Percentiles rank a stretch among this genome's conserved stretches.
These are phyloP conservation scores for Rhodophaea formosa DNA, from an alignment of 2,888 invertebrate species.

Conservation along the genomic window DNA sequence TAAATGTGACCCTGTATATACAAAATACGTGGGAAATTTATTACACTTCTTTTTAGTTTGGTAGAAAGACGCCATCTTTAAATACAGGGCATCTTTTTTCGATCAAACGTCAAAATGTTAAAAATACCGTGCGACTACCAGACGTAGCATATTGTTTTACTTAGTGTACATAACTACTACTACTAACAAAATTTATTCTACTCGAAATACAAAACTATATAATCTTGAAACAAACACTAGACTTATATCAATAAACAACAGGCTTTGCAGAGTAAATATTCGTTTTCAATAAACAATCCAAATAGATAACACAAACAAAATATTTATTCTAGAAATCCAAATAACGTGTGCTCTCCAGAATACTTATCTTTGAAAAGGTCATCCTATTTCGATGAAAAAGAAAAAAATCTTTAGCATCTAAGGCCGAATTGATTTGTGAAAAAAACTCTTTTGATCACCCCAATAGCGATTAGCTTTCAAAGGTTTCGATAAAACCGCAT, in stretches of 20 bases:
- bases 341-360: not conserved
- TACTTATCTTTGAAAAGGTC: not conserved
- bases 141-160: no score
- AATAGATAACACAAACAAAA: not conserved
- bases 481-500: not conserved
- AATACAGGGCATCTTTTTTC: no score
- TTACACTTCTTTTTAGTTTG: no score
- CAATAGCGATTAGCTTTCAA: slow-evolving; percentile 1
- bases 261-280: not conserved
- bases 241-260: not conserved
- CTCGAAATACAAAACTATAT: not conserved
- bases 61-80: no score
- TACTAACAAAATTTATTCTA: no score
- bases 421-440: not conserved
- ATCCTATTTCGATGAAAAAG: not conserved
- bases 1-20: no score
- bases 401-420: not conserved
- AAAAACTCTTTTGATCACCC: not conserved
- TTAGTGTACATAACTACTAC: no score
- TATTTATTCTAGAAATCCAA: not conserved
- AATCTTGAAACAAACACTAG: not conserved
- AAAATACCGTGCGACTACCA: no score
- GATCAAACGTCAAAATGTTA: no score
- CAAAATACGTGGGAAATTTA: no score
- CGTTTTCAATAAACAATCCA: not conserved